Conservation (phyloP, 1,140 invertebrate genomes). For the Holotrichia oblita region DNA sequence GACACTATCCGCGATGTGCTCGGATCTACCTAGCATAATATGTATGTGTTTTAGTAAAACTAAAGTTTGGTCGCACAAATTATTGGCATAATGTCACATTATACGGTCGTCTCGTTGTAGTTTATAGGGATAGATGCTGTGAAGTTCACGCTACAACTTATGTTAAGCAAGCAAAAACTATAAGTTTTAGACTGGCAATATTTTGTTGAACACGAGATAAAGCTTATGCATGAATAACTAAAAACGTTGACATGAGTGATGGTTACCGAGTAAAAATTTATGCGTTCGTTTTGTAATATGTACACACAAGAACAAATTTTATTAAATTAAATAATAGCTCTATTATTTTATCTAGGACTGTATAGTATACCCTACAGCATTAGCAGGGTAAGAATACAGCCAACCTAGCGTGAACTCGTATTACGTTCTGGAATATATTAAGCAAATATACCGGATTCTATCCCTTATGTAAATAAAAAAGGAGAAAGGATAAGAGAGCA, state of each 20-base stretch:
- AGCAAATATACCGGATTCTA: neutral
- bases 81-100: slow-evolving; percentile 22
- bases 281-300: no score
- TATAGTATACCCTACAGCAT: no score
- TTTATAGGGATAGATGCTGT: neutral
- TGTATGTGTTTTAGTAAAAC: neutral
- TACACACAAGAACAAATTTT: no score
- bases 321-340: no score
- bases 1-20: neutral
- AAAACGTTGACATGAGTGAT: no score
- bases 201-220: no score
- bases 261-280: no score
- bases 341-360: no score
- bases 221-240: no score
- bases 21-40: neutral
- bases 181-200: neutral
- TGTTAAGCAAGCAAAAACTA: neutral
- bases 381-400: neutral
- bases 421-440: neutral
- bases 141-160: neutral
- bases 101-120: neutral
- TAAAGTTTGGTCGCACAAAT: neutral
- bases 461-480: slow-evolving; percentile 17
- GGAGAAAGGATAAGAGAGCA: neutral
- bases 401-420: neutral